Percentiles rank a stretch among this genome's conserved stretches.
phyloP scores from a whole-genome alignment of 2,113 vertebrate genomes.

The Mystacornis crossleyi region DNA sequence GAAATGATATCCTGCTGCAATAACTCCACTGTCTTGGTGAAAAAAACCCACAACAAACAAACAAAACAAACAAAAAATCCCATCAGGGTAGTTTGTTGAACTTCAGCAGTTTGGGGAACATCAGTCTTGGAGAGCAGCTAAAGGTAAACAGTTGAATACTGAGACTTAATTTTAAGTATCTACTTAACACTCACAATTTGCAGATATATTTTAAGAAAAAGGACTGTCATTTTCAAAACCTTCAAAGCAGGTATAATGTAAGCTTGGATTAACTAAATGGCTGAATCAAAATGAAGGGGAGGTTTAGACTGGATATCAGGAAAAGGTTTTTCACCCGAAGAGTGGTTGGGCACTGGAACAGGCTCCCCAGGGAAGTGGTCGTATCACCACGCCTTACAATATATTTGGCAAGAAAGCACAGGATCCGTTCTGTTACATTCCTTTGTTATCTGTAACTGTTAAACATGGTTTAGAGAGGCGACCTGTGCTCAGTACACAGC shows the following conservation, averaged over 20 bases:
- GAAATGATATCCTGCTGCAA: neutral
- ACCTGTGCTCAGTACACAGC: neutral
- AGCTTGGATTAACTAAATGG: neutral
- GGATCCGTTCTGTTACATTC: neutral
- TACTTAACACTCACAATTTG: neutral
- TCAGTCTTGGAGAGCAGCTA: neutral
- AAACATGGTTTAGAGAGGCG: neutral
- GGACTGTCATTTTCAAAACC: neutral
- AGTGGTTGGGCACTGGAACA: neutral
- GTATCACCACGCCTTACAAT: neutral
- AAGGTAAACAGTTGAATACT: neutral
- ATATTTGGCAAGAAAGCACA: neutral
- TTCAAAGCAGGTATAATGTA: neutral
- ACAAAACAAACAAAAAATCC: neutral
- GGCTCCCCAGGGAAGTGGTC: neutral
- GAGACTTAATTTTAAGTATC: neutral
- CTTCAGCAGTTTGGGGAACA: neutral
- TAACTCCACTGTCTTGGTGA: neutral
- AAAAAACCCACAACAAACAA: neutral
- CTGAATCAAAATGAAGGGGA: neutral
- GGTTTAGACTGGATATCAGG: neutral
- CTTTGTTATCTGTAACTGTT: neutral
- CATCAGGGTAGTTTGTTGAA: neutral
- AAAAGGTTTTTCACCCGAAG: neutral
- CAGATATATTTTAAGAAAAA: neutral